Base-by-base conservation (phyloP, 2,888 invertebrate genomes). In the Steinernema scapterisci region DNA sequence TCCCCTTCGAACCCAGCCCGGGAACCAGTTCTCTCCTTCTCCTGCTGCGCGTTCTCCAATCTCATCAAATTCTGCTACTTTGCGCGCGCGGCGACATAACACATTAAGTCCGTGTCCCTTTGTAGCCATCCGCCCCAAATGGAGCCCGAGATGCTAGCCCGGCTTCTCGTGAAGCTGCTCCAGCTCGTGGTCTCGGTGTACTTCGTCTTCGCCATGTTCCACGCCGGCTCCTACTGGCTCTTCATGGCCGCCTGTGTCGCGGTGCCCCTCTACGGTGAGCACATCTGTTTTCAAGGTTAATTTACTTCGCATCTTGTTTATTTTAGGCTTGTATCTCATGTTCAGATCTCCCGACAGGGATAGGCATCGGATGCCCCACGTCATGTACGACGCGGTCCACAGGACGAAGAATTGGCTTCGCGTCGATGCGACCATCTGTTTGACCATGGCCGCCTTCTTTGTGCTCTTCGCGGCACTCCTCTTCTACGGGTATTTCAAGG, bases 351-450 rank as follows among this genome's bases (percentile, higher is more conserved):
- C 75, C 7, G 63, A 43, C 31, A 31, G 56, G 13, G 48, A 31
- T 43, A 54, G 43, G 44, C 80, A 79, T 74, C 70, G 78, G 23
- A 70, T 79, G 46, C 78, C 77, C 5, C 79, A 72, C 72, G 27
- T 79, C 21, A 74, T 70, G 38, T 78, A 72, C 56, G 75, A 79
- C 70, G 72, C 75, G 9, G 38, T 75, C 16, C 73, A 63, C 9
- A 70, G 75, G 23, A 54, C 70, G 23, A 78, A 71, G 19, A 75
- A 72, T 38, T 82, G 82, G 82, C 77, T 75, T 0, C 73, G 80
- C 43, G 80, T 78, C 16, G 80, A 80, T 63, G 27, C 79, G 38
- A 51, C 80, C 6, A 79, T 80, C 27, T 82, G 72, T 43, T 43
- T 73, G 70, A 78, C 82, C 13, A 82, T 80, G 82, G 70, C 80